phyloP scores from a whole-genome alignment of 2,113 vertebrate genomes.

The Microcebus jonahi region DNA sequence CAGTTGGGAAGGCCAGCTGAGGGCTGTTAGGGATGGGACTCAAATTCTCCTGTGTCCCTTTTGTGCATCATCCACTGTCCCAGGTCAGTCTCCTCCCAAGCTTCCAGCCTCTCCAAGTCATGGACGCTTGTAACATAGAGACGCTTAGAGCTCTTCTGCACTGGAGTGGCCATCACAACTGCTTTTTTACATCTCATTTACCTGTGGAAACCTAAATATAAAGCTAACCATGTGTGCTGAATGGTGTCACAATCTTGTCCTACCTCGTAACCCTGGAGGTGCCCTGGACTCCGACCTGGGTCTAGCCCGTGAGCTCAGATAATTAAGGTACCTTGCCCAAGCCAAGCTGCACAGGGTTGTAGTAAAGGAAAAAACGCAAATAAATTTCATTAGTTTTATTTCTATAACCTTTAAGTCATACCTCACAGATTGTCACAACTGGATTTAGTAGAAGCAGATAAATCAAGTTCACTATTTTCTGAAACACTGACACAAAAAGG shows the following conservation, averaged over 20 bases:
- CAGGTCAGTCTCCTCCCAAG: too few relatives aligned
- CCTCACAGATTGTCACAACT: conserved; percentile 35
- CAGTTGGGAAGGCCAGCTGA: not conserved
- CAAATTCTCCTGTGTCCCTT: not conserved
- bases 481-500: conserved; percentile 29
- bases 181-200: not conserved
- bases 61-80: not conserved
- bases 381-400: conserved; percentile 65
- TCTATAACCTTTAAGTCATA: conserved; percentile 47
- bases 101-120: not conserved
- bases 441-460: not conserved
- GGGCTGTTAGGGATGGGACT: not conserved
- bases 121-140: not conserved
- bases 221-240: not conserved
- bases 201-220: not conserved
- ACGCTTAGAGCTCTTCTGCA: too few relatives aligned
- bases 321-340: not conserved
- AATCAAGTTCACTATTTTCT: conserved; percentile 42
- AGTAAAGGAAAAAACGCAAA: not conserved
- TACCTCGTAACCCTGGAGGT: not conserved
- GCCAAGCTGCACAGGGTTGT: not conserved
- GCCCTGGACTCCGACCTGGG: not conserved
- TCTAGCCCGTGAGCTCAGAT: not conserved
- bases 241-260: not conserved
- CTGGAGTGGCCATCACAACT: not conserved